Evolutionary conservation across 2,797 vertebrate species (phyloP).

Genomic region (Gymnocypris eckloni): DNA sequence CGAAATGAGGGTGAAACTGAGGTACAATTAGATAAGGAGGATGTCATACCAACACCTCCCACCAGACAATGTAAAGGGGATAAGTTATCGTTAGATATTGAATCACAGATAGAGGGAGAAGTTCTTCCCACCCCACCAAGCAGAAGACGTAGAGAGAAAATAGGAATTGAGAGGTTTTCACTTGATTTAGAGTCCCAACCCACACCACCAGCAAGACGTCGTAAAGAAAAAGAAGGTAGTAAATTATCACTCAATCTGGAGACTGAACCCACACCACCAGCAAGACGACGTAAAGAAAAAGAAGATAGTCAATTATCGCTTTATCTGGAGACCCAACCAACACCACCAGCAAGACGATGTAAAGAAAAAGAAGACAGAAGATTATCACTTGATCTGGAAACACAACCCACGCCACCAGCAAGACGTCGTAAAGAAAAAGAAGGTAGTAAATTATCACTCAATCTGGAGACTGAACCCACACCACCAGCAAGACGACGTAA

Average conservation of each 20-base stretch:
- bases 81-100: constrained; percentile 21
- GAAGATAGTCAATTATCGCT: constrained; percentile 14
- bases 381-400: constrained; percentile 26
- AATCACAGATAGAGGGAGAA: constrained; percentile 16
- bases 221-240: constrained; percentile 2
- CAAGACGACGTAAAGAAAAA: neutral
- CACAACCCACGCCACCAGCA: constrained; percentile 5
- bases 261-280: constrained; percentile 17
- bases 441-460: neutral
- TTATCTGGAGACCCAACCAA: constrained; percentile 4
- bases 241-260: constrained; percentile 37
- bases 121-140: constrained; percentile 54
- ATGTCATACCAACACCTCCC: constrained; percentile 35
- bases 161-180: constrained; percentile 19
- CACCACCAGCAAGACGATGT: constrained; percentile 17
- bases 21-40: neutral
- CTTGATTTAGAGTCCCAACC: constrained; percentile 40
- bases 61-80: constrained; percentile 29
- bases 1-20: constrained; percentile 26
- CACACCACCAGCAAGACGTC: constrained; percentile 13
- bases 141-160: constrained; percentile 27
- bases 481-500: constrained; percentile 30
- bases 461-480: constrained; percentile 17
- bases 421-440: constrained; percentile 34
- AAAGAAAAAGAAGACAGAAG: constrained; percentile 21